Conservation (phyloP, 2,888 invertebrate genomes). For the Drosophila cognata region DNA sequence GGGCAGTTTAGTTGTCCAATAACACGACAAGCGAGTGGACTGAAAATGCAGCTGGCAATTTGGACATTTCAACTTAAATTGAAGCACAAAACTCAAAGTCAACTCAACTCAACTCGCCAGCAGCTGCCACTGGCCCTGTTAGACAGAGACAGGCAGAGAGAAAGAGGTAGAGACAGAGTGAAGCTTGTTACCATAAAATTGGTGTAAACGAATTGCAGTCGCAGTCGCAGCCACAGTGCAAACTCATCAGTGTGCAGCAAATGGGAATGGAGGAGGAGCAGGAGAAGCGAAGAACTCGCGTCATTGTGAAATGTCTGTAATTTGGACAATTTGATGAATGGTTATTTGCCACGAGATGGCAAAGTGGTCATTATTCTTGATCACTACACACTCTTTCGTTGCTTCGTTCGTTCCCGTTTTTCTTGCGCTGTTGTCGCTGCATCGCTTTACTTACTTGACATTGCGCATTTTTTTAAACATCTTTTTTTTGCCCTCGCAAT, state of each 20-base stretch:
- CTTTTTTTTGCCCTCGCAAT: constrained; percentile 7
- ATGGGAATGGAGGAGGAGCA: constrained; percentile 4
- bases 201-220: constrained; percentile 85
- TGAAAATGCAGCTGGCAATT: constrained; percentile 63
- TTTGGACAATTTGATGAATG: constrained; percentile 85
- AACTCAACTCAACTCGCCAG: constrained; percentile 45
- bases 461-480: constrained; percentile 59
- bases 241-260: constrained; percentile 41
- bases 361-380: constrained; percentile 85
- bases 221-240: constrained; percentile 54
- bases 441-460: constrained; percentile 68
- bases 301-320: constrained; percentile 85
- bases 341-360: constrained; percentile 85
- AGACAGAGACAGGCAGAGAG: constrained; percentile 1
- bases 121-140: constrained; percentile 64
- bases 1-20: constrained; percentile 14
- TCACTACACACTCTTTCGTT: constrained; percentile 57
- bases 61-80: constrained; percentile 34
- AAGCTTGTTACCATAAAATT: constrained; percentile 83
- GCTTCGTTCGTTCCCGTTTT: constrained; percentile 30
- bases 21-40: constrained; percentile 18
- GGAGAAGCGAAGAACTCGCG: constrained; percentile 51
- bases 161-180: constrained; percentile 11
- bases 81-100: constrained; percentile 25
- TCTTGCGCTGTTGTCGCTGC: constrained; percentile 46